Percentiles rank a stretch among this genome's conserved stretches.
These are phyloP conservation scores for Pluvialis apricaria DNA, from an alignment of 2,113 vertebrate species.

Conservation along the genomic window DNA sequence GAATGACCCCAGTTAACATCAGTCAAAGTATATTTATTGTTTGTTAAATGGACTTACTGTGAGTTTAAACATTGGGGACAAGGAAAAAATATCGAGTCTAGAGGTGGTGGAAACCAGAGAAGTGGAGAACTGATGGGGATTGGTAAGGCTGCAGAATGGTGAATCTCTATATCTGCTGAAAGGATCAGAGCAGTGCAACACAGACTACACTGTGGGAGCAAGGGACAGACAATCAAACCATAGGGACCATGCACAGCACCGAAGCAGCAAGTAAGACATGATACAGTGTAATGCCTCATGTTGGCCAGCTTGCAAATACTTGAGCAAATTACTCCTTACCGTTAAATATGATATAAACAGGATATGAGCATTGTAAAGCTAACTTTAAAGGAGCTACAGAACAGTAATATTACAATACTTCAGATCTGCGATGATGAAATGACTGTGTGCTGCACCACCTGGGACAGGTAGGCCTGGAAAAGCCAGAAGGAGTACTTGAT, in stretches of 20 bases:
- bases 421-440: background rate
- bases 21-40: background rate
- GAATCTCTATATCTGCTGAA: background rate
- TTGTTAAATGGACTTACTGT: background rate
- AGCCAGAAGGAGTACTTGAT: background rate
- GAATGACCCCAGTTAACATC: background rate
- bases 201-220: background rate
- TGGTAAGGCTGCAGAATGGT: background rate
- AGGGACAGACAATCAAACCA: rapidly evolving
- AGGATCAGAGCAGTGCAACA: background rate
- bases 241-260: background rate
- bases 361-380: background rate
- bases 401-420: background rate
- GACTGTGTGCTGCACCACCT: background rate
- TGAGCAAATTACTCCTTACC: background rate
- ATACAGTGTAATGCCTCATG: rapidly evolving
- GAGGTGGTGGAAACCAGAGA: background rate
- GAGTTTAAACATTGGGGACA: background rate
- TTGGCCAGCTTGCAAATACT: background rate
- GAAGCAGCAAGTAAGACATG: background rate
- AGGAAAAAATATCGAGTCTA: background rate
- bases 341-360: background rate
- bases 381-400: background rate
- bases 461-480: background rate
- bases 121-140: background rate